phyloP scores from a whole-genome alignment of 92 coral and sea anemone species.

The Parazoanthus darwini region DNA sequence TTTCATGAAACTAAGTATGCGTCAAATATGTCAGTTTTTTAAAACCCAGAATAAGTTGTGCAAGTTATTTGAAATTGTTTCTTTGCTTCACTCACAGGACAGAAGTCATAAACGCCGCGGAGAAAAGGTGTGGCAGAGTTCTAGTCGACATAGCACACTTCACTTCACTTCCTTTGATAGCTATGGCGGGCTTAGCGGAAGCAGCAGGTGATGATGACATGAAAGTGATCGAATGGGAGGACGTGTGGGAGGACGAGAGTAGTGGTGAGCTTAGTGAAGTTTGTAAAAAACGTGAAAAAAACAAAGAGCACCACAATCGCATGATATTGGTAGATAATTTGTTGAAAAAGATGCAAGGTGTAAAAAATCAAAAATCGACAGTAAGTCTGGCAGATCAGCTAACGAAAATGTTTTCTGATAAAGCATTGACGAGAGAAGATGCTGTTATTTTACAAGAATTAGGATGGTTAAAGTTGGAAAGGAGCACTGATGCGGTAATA shows the following conservation, averaged over 20 bases:
- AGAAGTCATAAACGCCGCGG: too few species aligned
- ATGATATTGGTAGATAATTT: background rate
- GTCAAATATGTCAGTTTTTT: too few species aligned
- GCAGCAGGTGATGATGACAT: too few species aligned
- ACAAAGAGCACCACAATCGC: background rate
- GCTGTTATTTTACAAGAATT: background rate
- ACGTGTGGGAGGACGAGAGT: background rate
- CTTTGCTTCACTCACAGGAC: too few species aligned
- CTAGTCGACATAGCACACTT: too few species aligned
- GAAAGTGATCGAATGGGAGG: conserved; percentile 1
- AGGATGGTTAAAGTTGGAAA: too few species aligned
- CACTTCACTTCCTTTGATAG: too few species aligned
- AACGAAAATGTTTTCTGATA: background rate
- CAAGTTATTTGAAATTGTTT: too few species aligned
- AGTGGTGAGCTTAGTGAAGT: background rate
- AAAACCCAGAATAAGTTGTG: too few species aligned
- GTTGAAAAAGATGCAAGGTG: background rate
- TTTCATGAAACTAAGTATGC: too few species aligned
- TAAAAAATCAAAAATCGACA: background rate
- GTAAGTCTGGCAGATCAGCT: background rate
- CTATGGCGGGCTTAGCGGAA: too few species aligned
- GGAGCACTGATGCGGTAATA: background rate
- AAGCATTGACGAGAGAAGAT: background rate
- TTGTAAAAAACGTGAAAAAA: background rate
- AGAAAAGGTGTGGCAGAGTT: too few species aligned